phyloP scores from a whole-genome alignment of 2,113 vertebrate genomes.

The Apteryx mantelli region DNA sequence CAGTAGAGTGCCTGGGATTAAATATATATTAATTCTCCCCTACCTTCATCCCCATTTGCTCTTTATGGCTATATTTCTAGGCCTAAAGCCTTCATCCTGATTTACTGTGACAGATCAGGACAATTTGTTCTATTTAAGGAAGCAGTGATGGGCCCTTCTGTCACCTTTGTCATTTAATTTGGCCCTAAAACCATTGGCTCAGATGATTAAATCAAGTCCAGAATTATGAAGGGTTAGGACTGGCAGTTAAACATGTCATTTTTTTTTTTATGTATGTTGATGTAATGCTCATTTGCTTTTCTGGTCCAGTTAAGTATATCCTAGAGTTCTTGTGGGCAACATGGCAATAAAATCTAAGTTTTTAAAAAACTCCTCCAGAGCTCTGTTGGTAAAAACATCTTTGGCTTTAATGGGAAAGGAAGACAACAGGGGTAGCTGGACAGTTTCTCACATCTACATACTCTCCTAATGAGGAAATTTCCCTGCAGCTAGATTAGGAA shows the following conservation, averaged over 20 bases:
- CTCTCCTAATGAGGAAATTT: not conserved
- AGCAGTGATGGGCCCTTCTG: not conserved
- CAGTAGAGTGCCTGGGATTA: not conserved
- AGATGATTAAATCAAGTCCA: slow-evolving; percentile 45
- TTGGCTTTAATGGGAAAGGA: not conserved
- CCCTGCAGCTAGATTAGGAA: not conserved
- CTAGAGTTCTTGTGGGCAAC: not conserved
- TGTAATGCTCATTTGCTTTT: not conserved
- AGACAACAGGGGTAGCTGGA: not conserved
- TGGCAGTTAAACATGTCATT: not conserved
- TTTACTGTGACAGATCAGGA: slow-evolving; percentile 43
- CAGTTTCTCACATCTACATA: not conserved
- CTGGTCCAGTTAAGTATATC: not conserved
- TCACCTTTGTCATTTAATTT: slow-evolving; percentile 40
- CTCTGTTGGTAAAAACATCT: not conserved
- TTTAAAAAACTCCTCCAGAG: not conserved
- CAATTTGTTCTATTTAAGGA: slow-evolving; percentile 32
- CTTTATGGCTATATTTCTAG: not conserved
- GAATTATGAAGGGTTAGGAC: not conserved
- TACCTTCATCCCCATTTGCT: not conserved
- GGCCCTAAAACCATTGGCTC: slow-evolving; percentile 32
- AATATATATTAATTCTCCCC: not conserved
- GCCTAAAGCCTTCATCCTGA: slow-evolving; percentile 19
- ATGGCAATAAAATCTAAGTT: not conserved
- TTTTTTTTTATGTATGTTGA: not conserved